These are phyloP conservation scores for Trachythela sp. DNA, from an alignment of 64 coral and sea anemone species.

Conservation along the genomic window DNA sequence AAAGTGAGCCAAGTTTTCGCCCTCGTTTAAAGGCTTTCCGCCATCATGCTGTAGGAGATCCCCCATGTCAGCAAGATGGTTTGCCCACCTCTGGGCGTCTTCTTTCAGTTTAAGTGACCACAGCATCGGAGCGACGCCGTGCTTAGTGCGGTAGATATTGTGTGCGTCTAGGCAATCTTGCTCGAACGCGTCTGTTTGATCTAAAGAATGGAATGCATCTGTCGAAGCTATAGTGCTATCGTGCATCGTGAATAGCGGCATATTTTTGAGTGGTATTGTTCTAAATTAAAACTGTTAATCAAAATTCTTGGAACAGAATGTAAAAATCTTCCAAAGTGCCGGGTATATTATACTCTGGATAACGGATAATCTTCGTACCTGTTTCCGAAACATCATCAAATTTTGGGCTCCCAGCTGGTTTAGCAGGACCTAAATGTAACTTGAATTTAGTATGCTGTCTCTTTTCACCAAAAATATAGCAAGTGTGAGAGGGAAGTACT, in stretches of 20 bases:
- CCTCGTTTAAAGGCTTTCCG: neutral
- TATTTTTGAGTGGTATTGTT: no score
- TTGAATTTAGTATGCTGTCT: no score
- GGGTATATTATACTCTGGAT: no score
- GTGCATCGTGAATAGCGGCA: no score
- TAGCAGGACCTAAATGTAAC: neutral
- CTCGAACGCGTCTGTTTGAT: conserved; percentile 41
- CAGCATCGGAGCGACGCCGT: conserved; percentile 49
- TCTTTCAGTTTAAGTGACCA: conserved; percentile 38
- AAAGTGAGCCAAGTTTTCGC: conserved; percentile 63
- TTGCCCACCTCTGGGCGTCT: conserved; percentile 47
- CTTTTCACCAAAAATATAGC: no score
- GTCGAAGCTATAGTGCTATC: no score
- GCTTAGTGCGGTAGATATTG: conserved; percentile 58
- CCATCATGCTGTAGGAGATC: conserved; percentile 23
- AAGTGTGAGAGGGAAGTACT: no score
- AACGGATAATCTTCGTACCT: neutral
- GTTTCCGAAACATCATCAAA: neutral
- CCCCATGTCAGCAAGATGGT: conserved; percentile 4
- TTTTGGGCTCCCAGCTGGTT: neutral
- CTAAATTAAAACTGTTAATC: no score
- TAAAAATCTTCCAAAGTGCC: no score
- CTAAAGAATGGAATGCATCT: neutral
- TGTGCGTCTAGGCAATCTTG: conserved; percentile 65
- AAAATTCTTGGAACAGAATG: no score